Base-by-base conservation (phyloP, 2,888 invertebrate genomes). In the Zaprionus obscuricornis region DNA sequence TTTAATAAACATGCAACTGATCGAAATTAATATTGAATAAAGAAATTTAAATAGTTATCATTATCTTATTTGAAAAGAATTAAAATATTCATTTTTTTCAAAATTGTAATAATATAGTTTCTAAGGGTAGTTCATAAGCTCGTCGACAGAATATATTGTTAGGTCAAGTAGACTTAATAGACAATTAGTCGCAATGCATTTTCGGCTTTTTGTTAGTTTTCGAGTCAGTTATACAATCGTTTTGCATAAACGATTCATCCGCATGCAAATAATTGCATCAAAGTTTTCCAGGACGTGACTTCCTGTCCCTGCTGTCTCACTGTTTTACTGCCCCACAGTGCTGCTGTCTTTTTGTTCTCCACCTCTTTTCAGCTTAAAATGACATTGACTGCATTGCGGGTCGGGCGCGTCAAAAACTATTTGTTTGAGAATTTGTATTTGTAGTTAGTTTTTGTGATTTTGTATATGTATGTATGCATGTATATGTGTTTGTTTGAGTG, bases 341-440 rank as follows among this genome's bases (percentile, higher is more conserved):
- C 22, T 7, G 4, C 50, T 29, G 50, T n/a, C n/a, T n/a, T n/a
- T n/a, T n/a, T n/a, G n/a, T n/a, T n/a, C n/a, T n/a, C n/a, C n/a
- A n/a, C n/a, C 55, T 73, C 37, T 69, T 60, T 57, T 59, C 39
- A 27, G 46, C 37, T 55, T 50, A 16, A 59, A 79, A 39, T 83
- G 77, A 79, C 79, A 79, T 39, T 62, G 63, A 75, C 83, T 83
- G 83, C 77, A 83, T 60, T 78, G 83, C 83, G 83, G 77, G 62
- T 51, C 36, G 62, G 42, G 56, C 55, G 76, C 79, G 64, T 78
- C 73, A 78, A 76, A 79, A 78, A 79, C 62, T 79, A 75, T 83
- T 79, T 66, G 66, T 49, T 68, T 40, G 72, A 45, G 64, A 60
- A 72, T 58, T 74, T 72, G 59, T 78, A 47, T 37, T 64, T 67